Conservation (phyloP, 2,888 invertebrate species). For the Xestoiulus laeticollis region DNA sequence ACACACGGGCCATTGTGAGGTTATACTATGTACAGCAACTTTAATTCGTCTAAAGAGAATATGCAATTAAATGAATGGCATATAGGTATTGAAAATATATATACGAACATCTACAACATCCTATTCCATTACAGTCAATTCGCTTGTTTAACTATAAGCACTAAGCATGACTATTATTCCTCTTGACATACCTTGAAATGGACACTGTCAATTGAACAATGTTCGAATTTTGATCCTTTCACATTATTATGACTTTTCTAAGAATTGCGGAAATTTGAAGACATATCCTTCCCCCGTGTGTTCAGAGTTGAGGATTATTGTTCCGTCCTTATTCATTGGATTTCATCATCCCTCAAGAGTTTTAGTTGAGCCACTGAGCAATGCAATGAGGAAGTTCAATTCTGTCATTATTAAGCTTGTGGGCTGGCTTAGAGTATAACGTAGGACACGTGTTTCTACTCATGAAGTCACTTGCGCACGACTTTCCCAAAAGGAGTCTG, state of each 20-base stretch:
- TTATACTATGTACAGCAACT: too few relatives aligned
- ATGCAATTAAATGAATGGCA: too few relatives aligned
- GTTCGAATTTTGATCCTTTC: neutral
- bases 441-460: slow-evolving; percentile 9
- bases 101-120: too few relatives aligned
- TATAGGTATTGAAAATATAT: too few relatives aligned
- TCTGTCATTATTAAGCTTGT: slow-evolving; percentile 15
- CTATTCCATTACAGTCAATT: too few relatives aligned
- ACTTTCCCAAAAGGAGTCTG: neutral
- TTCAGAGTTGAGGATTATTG: neutral
- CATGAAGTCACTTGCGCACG: neutral
- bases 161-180: too few relatives aligned
- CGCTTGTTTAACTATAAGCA: too few relatives aligned
- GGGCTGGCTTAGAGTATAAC: slow-evolving; percentile 20
- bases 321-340: neutral
- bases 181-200: neutral
- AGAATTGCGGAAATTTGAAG: slow-evolving; percentile 8
- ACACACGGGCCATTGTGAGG: too few relatives aligned
- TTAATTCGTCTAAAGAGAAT: too few relatives aligned
- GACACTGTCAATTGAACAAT: neutral
- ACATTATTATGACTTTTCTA: neutral
- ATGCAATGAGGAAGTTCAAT: slow-evolving; percentile 11
- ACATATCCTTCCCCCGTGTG: neutral
- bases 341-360: slow-evolving; percentile 1
- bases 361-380: slow-evolving; percentile 27